Base-by-base conservation (phyloP, 2,888 invertebrate genomes). In the Tineola bisselliella region DNA sequence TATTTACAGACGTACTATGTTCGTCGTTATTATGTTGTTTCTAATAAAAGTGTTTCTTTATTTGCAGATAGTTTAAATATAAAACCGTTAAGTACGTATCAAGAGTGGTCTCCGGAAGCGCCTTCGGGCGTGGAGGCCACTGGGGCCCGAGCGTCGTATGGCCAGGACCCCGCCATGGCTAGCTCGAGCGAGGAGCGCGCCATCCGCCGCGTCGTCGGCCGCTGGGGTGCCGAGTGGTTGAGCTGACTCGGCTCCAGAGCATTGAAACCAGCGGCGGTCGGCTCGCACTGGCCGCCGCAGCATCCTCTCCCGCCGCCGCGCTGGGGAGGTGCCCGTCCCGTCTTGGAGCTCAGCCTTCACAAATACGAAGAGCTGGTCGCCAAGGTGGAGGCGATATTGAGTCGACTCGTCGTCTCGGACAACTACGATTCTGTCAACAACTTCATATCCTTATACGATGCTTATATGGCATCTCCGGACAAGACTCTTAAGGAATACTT, bases 201-300 rank as follows among this genome's bases (percentile, higher is more conserved):
- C 71, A 72, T 84, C 19, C 84, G 79, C 77, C 86, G 86, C 77
- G 77, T 86, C 74, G 94, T 94, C 79, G 94, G 94, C 74, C 93
- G 95, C 76, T 96, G 95, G 95, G 95, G 95, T 80, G 92, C 92
- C 89, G 95, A 96, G 89, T 96, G 96, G 96, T 95, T 96, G 90
- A 96, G 96, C 95, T 96, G 96, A 96, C 96, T 96, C 96, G 94
- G 91, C 91, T 74, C 77, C 64, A 77, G 70, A 33, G 60, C 71
- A 65, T 71, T 69, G 63, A 73, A 71, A 66, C 61, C 61, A 65
- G 67, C 62, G 63, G 64, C 65, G 64, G 72, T 76, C 64, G 76
- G 74, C 72, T 76, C 71, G 65, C 73, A 70, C 62, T 87, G 87
- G 87, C 86, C 88, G 77, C 79, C 78, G 66, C 77, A 77, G 67